A percentile compares a stretch with the other conserved stretches of the same genome.
phyloP scores from a whole-genome alignment of 2,888 invertebrate species.

The Eristalis intricaria region DNA sequence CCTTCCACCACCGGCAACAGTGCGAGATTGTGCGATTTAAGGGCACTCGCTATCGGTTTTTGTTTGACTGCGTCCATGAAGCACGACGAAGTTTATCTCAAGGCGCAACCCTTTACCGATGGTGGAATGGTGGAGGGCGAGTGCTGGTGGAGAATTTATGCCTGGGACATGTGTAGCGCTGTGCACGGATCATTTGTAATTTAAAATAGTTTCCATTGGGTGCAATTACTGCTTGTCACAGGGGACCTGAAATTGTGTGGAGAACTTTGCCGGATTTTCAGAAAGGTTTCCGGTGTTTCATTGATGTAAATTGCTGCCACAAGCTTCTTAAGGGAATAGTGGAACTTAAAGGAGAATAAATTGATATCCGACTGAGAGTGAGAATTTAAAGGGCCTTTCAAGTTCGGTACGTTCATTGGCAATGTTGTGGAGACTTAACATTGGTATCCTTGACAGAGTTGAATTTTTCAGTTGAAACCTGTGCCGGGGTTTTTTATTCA shows the following conservation, averaged over 20 bases:
- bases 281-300: constrained; percentile 15
- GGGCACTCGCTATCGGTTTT: constrained; percentile 49
- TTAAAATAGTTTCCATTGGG: constrained; percentile 50
- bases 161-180: constrained; percentile 38
- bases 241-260: constrained; percentile 15
- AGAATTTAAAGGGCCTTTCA: not conserved
- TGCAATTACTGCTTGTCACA: constrained; percentile 30
- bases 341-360: not conserved
- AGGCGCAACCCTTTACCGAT: constrained; percentile 52
- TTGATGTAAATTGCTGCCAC: not conserved
- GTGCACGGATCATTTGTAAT: constrained; percentile 56
- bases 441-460: no score
- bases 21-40: constrained; percentile 35
- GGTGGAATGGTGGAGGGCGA: not conserved
- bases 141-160: constrained; percentile 9
- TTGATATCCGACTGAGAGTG: not conserved
- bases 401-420: no score
- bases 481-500: no score
- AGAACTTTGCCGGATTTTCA: not conserved
- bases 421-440: no score
- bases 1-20: not conserved
- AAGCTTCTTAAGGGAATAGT: not conserved
- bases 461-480: no score
- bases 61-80: constrained; percentile 23
- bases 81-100: constrained; percentile 54